Conservation (phyloP, 2,113 vertebrate species). For the Salvator merianae region DNA sequence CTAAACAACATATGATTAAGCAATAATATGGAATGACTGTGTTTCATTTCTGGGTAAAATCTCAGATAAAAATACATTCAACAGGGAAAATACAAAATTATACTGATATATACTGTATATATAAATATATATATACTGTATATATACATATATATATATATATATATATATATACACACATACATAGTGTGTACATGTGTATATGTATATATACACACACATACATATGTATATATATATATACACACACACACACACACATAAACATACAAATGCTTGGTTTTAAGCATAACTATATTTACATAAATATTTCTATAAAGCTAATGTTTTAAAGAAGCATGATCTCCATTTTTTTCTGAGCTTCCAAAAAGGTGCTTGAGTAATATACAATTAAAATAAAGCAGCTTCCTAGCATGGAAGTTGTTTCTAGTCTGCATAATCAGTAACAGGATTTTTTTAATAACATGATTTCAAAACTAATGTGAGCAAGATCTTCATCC, state of each 20-base stretch:
- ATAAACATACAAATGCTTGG: constrained; percentile 85
- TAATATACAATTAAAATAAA: constrained; percentile 88
- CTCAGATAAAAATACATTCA: constrained; percentile 94
- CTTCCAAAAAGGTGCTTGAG: constrained; percentile 92
- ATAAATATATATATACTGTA: constrained; percentile 76
- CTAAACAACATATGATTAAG: constrained; percentile 77
- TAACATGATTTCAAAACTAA: constrained; percentile 73
- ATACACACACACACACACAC: constrained; percentile 81
- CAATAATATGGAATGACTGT: constrained; percentile 86
- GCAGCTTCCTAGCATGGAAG: constrained; percentile 81
- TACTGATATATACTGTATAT: constrained; percentile 64
- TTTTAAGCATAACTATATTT: constrained; percentile 88
- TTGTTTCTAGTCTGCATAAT: constrained; percentile 84
- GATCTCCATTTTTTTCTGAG: constrained; percentile 80
- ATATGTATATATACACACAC: constrained; percentile 61
- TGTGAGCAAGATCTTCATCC: constrained; percentile 78
- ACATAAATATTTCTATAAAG: constrained; percentile 92
- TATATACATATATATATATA: constrained; percentile 78
- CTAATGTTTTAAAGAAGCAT: constrained; percentile 86
- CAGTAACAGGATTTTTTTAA: constrained; percentile 78
- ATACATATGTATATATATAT: constrained; percentile 78
- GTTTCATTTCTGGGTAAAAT: constrained; percentile 85
- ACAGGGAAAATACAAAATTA: constrained; percentile 81
- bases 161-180: constrained; percentile 74
- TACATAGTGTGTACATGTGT: constrained; percentile 67